Evolutionary conservation across 2,113 vertebrate species (phyloP).

Genomic region (Rynchops niger): DNA sequence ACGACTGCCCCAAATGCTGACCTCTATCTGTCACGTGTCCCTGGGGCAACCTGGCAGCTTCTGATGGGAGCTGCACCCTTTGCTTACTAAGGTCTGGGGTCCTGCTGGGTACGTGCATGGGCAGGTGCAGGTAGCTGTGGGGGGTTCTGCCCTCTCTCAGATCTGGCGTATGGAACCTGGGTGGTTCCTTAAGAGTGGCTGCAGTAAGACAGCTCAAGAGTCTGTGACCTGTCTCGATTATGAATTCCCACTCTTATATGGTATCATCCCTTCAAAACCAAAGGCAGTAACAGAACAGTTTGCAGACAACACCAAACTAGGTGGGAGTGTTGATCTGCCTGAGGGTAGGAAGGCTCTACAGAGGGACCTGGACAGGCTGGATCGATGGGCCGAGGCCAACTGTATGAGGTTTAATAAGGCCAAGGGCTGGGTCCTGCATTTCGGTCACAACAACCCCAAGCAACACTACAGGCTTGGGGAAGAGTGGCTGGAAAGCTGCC

Average conservation of each 20-base stretch:
- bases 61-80: neutral
- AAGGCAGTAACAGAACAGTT: neutral
- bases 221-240: neutral
- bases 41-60: neutral
- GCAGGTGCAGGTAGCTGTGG: accelerated
- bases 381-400: too few relatives aligned
- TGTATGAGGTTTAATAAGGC: too few relatives aligned
- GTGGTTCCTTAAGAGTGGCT: neutral
- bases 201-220: neutral
- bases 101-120: neutral
- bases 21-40: neutral
- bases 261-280: neutral
- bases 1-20: neutral
- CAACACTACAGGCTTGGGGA: too few relatives aligned
- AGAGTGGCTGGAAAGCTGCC: too few relatives aligned
- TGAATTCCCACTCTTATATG: too few relatives aligned
- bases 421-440: too few relatives aligned
- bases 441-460: too few relatives aligned
- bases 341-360: too few relatives aligned
- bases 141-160: neutral
- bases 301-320: too few relatives aligned
- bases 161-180: neutral
- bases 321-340: too few relatives aligned
- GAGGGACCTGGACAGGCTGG: too few relatives aligned
- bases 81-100: accelerated